A percentile compares a stretch with the other conserved stretches of the same genome.
phyloP scores from a whole-genome alignment of 2,113 vertebrate genomes.

The Brachyistius frenatus region DNA sequence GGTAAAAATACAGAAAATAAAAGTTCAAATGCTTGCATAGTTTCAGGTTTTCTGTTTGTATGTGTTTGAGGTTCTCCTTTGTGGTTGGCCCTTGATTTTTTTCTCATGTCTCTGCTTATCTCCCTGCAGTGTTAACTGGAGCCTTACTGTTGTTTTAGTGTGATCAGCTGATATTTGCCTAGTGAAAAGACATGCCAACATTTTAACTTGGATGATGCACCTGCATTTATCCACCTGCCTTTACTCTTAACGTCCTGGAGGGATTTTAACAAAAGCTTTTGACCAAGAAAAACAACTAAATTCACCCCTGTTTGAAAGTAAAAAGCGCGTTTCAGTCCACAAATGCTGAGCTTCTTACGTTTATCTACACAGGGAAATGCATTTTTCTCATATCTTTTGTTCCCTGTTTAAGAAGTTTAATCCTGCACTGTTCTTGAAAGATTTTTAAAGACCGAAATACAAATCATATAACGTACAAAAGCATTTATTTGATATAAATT shows the following conservation, averaged over 20 bases:
- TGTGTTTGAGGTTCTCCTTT: background rate
- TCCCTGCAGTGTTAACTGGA: background rate
- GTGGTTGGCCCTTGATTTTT: background rate
- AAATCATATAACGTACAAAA: constrained; percentile 43
- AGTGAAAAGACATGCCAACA: background rate
- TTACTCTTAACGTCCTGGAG: constrained; percentile 2
- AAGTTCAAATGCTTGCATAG: too few species aligned
- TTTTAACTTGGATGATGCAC: background rate
- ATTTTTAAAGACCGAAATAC: constrained; percentile 5
- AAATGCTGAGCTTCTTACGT: constrained; percentile 47
- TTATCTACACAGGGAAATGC: constrained; percentile 46
- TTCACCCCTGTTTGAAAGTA: constrained; percentile 16
- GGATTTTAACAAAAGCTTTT: constrained; percentile 36
- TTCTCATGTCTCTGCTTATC: background rate
- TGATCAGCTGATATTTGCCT: constrained; percentile 29
- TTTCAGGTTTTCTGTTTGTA: background rate
- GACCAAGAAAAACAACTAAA: constrained; percentile 31
- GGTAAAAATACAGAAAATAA: too few species aligned
- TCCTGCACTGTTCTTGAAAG: constrained; percentile 32
- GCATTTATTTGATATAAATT: constrained; percentile 48
- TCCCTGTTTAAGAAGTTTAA: constrained; percentile 42
- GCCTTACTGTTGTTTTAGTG: constrained; percentile 19
- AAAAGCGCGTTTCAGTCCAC: constrained; percentile 42
- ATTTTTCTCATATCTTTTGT: constrained; percentile 20
- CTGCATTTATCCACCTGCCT: constrained; percentile 16